Base-by-base conservation (phyloP, 2,888 invertebrate genomes). In the Theretra japonica region DNA sequence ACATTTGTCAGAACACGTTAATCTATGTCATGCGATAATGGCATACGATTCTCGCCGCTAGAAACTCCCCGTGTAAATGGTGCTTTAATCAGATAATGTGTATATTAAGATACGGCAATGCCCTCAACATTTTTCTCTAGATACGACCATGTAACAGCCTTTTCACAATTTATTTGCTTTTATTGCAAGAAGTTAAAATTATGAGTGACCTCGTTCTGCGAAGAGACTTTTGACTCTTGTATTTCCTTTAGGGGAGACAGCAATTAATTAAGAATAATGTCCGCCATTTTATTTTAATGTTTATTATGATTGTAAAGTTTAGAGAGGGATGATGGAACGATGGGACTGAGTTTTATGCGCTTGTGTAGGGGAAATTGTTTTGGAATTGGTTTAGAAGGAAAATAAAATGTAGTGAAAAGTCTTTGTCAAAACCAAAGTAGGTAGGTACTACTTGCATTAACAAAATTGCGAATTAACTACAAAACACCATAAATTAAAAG, bases 201-300 rank as follows among this genome's bases (percentile, higher is more conserved):
- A 57, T 17, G 23, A 17, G 17, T 53, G 70, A 70, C 70, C 70
- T 62, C 60, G 30, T 62, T 70, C 53, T 30, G 7, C 21, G 50
- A 41, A 65, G 62, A 41, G 23, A 65, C 65, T 48, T 65, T 23
- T 41, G 23, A 65, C 41, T 65, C 41, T 48, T 5, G 23, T 62
- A 71, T 71, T 71, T 65, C 65, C 65, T 71, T 60, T 53, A 25
- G 50, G 65, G 33, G 62, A 65, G 41, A 56, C 70, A 62, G 60
- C 53, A 65, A 71, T 71, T 71, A 71, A 71, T 71, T 71, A 33
- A 19, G 59, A 65, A 57, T 69, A 57, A 71, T 25, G 65, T 48
- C 65, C 23, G 23, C 41, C 33, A 33, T 71, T 65, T 71, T 56
- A 65, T 71, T 71, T 19, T 71, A 65, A 65, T 56, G 62, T 65